These are phyloP conservation scores for Mycetomoellerius zeteki DNA, from an alignment of 1,140 invertebrate species.

Conservation along the genomic window DNA sequence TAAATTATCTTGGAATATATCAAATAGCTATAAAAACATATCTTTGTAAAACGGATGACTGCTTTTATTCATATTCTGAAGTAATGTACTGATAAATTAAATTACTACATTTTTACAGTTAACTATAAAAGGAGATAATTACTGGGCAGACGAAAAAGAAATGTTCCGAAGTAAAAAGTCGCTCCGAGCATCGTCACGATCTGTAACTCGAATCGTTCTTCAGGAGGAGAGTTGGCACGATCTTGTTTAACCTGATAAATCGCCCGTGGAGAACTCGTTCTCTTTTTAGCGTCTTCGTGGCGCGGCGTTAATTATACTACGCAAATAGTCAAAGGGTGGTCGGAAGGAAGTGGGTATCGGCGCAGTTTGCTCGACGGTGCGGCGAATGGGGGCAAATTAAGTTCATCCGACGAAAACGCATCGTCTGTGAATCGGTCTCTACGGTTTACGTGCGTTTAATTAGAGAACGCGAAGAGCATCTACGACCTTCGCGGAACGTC, in stretches of 20 bases:
- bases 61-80: background rate
- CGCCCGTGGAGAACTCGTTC: background rate
- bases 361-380: slow-evolving; percentile 11
- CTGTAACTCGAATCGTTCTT: background rate
- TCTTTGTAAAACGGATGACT: background rate
- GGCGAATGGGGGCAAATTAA: slow-evolving; percentile 6
- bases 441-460: slow-evolving; percentile 43
- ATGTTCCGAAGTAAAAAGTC: background rate
- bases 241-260: slow-evolving; percentile 55
- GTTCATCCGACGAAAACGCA: slow-evolving; percentile 30
- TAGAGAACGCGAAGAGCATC: background rate
- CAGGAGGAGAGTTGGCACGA: background rate
- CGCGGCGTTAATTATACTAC: slow-evolving; percentile 53
- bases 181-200: background rate
- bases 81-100: background rate
- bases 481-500: slow-evolving; percentile 16
- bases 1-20: background rate
- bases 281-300: slow-evolving; percentile 21
- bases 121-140: background rate
- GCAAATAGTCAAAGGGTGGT: slow-evolving; percentile 41
- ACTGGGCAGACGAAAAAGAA: background rate
- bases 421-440: slow-evolving; percentile 18
- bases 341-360: slow-evolving; percentile 15
- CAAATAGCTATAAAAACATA: background rate
- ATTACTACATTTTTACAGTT: background rate